Conservation (phyloP, 2,113 vertebrate genomes). For the Corythoichthys haematopterus region DNA sequence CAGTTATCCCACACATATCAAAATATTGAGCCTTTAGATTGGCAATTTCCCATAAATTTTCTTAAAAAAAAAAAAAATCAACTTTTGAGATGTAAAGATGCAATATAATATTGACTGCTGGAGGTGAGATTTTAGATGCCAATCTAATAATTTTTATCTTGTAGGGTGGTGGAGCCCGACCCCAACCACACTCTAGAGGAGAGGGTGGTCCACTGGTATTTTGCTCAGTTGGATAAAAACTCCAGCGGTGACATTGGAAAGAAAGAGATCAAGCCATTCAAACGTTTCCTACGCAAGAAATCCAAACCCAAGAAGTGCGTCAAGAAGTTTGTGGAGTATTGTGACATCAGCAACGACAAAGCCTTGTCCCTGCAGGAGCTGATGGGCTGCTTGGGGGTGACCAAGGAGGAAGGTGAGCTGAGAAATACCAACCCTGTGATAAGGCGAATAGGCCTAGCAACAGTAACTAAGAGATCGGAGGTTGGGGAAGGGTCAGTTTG, state of each 20-base stretch:
- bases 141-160: conserved; percentile 13
- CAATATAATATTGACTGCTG: not conserved
- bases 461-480: conserved; percentile 5
- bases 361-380: conserved; percentile 87
- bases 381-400: conserved; percentile 90
- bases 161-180: conserved; percentile 88
- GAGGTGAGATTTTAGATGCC: not conserved
- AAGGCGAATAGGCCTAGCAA: not conserved
- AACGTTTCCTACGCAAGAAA: conserved; percentile 90
- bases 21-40: no score
- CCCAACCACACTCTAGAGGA: conserved; percentile 95
- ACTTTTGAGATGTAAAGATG: not conserved
- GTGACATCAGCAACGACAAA: conserved; percentile 87
- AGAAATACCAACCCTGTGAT: not conserved
- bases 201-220: conserved; percentile 95
- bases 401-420: conserved; percentile 80
- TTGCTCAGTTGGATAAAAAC: conserved; percentile 91
- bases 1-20: no score
- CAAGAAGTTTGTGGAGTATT: conserved; percentile 96
- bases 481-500: not conserved
- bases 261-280: conserved; percentile 96
- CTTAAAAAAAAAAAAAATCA: not conserved
- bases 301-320: conserved; percentile 96
- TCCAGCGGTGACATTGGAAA: conserved; percentile 90
- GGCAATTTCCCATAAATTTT: no score